Evolutionary conservation across 2,797 vertebrate species (phyloP).

Genomic region (Tarsius wallacei): DNA sequence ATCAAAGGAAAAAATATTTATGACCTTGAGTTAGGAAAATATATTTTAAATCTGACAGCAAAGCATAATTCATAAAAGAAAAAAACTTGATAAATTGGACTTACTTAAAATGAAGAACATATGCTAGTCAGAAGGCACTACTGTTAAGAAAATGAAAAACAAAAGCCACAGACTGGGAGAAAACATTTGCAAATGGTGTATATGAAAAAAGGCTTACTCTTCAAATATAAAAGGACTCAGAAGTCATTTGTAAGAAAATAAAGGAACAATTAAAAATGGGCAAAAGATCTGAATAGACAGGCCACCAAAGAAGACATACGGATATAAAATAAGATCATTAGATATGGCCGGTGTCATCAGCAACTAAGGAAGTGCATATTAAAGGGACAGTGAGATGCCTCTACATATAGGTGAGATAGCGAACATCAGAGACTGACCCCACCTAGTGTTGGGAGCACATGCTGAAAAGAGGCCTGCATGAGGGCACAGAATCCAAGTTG

Average conservation of each 20-base stretch:
- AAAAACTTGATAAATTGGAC: no score
- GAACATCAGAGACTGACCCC: fast-evolving
- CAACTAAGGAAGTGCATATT: not conserved
- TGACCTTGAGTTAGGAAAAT: no score
- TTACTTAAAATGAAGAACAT: fast-evolving
- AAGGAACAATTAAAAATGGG: not conserved
- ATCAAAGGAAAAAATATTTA: not conserved
- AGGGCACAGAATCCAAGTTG: no score
- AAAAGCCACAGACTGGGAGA: fast-evolving
- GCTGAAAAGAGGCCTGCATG: fast-evolving
- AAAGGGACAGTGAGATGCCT: no score
- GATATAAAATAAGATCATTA: fast-evolving
- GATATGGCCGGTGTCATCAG: fast-evolving
- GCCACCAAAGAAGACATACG: fast-evolving
- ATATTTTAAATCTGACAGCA: not conserved
- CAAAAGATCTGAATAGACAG: fast-evolving
- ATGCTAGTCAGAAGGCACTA: fast-evolving
- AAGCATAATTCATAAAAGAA: fast-evolving
- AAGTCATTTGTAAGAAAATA: not conserved
- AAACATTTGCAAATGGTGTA: fast-evolving
- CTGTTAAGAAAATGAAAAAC: not conserved
- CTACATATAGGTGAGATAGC: fast-evolving
- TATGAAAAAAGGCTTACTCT: not conserved
- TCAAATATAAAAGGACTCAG: not conserved
- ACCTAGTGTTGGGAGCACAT: fast-evolving